Evolutionary conservation across 1,140 invertebrate species (phyloP), one percentile per base, ranked within the genome.

Genomic region (Microplitis demolitor): DNA sequence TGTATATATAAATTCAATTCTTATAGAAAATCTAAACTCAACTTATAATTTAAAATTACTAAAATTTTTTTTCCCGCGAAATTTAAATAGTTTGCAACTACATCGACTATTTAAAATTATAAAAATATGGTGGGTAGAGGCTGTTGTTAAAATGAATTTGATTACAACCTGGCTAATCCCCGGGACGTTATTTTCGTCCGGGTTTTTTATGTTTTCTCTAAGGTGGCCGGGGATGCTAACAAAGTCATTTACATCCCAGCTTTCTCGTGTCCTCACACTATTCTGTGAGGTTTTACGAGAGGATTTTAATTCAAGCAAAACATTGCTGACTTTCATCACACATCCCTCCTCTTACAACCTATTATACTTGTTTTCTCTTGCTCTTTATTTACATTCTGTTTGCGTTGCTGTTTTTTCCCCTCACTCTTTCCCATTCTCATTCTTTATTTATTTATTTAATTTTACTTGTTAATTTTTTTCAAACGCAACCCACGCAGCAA

Each of bases 231-330:
- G 56, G 56, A 58, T 58, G 24, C 16, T 24, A 58, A 58, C 56
- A 58, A 58, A 58, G 56, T 58, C 56, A 58, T 58, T 58, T 58
- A 16, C 24, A 58, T 58, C 56, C 24, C 16, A 16, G 24, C 9
- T 24, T 24, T 24, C 5, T 16, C 56, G 9, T 31, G 45, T 45
- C 63, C 45, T 50, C 37, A 11, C 13, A n/a, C 6, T 50, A 13
- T 9, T 66, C 37, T 4, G 13, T 24, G 3, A 45, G 37, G 5
- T 35, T 35, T 45, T 50, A 24, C 16, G 24, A 14, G 13, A 66
- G 63, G 63, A 51, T 66, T 66, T 66, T 66, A 66, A 66, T 62
- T 62, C 60, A n/a, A 62, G 60, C 33, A 62, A 35, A 62, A 62
- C 60, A 62, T 37, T 62, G 31, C 60, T 13, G 33, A 62, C 35